Base-by-base conservation (phyloP, 2,113 vertebrate species). In the Lycaon pictus region DNA sequence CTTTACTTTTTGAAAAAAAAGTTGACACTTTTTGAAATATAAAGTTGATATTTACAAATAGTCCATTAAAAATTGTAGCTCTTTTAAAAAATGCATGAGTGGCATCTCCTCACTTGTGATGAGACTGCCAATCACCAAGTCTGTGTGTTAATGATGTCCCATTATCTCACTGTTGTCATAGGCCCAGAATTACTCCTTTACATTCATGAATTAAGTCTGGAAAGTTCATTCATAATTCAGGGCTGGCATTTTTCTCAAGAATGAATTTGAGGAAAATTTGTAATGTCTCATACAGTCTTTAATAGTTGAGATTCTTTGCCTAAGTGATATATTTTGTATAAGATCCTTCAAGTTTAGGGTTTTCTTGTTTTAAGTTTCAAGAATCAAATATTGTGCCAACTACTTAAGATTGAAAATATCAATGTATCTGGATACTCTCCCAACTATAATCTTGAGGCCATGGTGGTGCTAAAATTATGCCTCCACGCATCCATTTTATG, bases 11-110 rank as follows among this genome's bases (percentile, higher is more conserved):
- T 53, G 9, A 86, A 29, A 69, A 82, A 19, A 82, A 77, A 76
- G 1, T 83, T 74, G 76, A 87, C 20, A 77, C 16, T 80, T 16
- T 43, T 43, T 43, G 43, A 43, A 43, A 29, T 77, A 82, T 19
- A 82, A 77, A 76, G 1, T 83, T 74, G 76, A 87, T 25, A 83
- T 20, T 80, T 16, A 97, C 10, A 86, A 86, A 97, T 16, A 67
- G 2, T 29, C 17, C 58, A 60, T 88, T 43, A 43, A 43, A 74
- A 88, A 67, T 29, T 89, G 1, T 63, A 88, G 65, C 25, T 60
- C 16, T 86, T 74, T 37, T 81, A 56, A 74, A 43, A 91, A 76
- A 82, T 43, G 23, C 10, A 35, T 76, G 10, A 35, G 2, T 58
- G 17, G 23, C 87, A 7, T 60, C 48, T 71, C 15, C 43, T 82